Evolutionary conservation across 2,888 invertebrate genomes (phyloP).

Genomic region (Arge pagana): DNA sequence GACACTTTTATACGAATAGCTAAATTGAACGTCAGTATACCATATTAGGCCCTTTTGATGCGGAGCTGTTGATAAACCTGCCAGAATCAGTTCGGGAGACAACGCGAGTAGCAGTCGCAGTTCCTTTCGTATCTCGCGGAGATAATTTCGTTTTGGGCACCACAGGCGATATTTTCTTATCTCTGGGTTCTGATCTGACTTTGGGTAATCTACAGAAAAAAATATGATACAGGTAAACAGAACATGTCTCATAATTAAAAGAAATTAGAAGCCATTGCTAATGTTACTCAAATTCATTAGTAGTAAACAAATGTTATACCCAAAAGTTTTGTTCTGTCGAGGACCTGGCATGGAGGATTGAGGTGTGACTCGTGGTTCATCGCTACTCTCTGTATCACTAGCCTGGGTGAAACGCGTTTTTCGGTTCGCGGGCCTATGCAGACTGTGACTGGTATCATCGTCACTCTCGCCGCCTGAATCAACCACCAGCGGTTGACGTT

Average conservation of each 20-base stretch:
- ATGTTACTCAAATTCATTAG: too few relatives aligned
- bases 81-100: conserved; percentile 47
- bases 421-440: conserved; percentile 40
- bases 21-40: conserved; percentile 25
- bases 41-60: conserved; percentile 33
- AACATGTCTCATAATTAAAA: too few relatives aligned
- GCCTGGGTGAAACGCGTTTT: conserved; percentile 28
- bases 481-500: conserved; percentile 41
- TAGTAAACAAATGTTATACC: too few relatives aligned
- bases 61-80: conserved; percentile 42
- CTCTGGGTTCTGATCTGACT: conserved; percentile 65
- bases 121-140: conserved; percentile 32
- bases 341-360: conserved; percentile 37
- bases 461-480: conserved; percentile 58
- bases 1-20: not conserved
- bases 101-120: conserved; percentile 37
- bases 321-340: conserved; percentile 43
- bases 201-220: conserved; percentile 63
- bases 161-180: conserved; percentile 58
- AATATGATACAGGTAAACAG: not conserved
- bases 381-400: conserved; percentile 48
- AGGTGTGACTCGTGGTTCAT: conserved; percentile 38
- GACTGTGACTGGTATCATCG: conserved; percentile 48
- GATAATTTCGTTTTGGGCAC: conserved; percentile 55
- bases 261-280: too few relatives aligned